phyloP scores from a whole-genome alignment of 2,113 vertebrate genomes.

The Cebus imitator region DNA sequence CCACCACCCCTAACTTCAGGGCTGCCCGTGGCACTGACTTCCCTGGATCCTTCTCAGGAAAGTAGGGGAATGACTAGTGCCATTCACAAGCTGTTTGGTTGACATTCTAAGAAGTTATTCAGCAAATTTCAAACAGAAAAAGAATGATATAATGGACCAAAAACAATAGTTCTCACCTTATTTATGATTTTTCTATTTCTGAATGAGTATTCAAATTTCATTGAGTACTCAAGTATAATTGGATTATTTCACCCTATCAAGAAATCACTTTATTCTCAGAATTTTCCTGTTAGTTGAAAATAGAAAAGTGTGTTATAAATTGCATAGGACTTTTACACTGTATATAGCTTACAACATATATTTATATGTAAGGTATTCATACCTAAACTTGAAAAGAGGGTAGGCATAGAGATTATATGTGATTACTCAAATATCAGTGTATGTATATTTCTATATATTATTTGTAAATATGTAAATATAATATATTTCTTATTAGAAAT shows the following conservation, averaged over 20 bases:
- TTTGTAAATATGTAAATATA: conserved; percentile 5
- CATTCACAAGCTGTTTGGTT: not conserved
- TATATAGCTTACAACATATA: not conserved
- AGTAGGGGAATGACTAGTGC: not conserved
- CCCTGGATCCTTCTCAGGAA: not conserved
- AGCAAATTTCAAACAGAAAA: not conserved
- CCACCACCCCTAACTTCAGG: accelerated
- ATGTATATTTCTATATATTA: not conserved
- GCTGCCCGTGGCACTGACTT: not conserved
- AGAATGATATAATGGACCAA: not conserved
- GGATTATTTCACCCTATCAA: conserved; percentile 18
- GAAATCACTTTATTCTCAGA: not conserved
- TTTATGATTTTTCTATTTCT: not conserved
- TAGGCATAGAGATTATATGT: not conserved
- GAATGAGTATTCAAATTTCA: conserved; percentile 8
- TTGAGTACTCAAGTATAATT: not conserved
- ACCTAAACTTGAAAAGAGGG: not conserved
- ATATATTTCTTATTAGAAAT: not conserved
- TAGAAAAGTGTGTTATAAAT: conserved; percentile 3
- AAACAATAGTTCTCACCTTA: not conserved
- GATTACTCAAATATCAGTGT: not conserved
- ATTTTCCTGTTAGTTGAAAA: conserved; percentile 4
- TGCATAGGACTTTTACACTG: not conserved
- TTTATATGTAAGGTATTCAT: not conserved
- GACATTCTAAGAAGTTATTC: not conserved